phyloP scores from a whole-genome alignment of 2,113 vertebrate genomes.

The Pseudonaja textilis region DNA sequence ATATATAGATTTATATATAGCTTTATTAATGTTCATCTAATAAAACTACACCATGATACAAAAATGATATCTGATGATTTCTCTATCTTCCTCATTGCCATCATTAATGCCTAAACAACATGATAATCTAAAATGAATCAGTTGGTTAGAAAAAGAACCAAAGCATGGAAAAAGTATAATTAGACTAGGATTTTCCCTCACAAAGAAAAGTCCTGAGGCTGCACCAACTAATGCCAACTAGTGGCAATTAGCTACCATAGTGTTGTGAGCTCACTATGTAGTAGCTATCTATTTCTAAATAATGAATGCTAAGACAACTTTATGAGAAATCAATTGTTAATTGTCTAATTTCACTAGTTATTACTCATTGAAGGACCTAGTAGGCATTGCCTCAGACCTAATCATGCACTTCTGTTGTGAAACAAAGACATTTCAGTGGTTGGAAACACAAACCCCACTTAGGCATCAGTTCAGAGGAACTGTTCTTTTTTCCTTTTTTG shows the following conservation, averaged over 20 bases:
- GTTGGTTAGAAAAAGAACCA: background rate
- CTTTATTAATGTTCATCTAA: background rate
- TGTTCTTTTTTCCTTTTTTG: background rate
- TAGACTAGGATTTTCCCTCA: background rate
- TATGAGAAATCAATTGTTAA: background rate
- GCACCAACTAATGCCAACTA: background rate
- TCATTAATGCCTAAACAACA: background rate
- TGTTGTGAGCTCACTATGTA: background rate
- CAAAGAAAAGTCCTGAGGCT: background rate
- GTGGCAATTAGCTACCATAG: background rate
- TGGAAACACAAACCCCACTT: background rate
- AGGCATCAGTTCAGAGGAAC: background rate
- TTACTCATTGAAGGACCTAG: too few relatives aligned
- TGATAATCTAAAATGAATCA: background rate
- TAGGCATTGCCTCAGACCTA: background rate
- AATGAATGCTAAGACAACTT: background rate
- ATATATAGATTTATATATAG: background rate
- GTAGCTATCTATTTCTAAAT: background rate
- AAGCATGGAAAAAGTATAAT: background rate
- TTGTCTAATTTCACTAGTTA: background rate
- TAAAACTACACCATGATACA: background rate
- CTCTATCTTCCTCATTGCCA: too few relatives aligned
- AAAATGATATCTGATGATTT: background rate
- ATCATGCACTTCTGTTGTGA: background rate
- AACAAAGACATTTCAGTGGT: background rate